Evolutionary conservation across 2,888 invertebrate species (phyloP).

Genomic region (Metacarcinus magister): DNA sequence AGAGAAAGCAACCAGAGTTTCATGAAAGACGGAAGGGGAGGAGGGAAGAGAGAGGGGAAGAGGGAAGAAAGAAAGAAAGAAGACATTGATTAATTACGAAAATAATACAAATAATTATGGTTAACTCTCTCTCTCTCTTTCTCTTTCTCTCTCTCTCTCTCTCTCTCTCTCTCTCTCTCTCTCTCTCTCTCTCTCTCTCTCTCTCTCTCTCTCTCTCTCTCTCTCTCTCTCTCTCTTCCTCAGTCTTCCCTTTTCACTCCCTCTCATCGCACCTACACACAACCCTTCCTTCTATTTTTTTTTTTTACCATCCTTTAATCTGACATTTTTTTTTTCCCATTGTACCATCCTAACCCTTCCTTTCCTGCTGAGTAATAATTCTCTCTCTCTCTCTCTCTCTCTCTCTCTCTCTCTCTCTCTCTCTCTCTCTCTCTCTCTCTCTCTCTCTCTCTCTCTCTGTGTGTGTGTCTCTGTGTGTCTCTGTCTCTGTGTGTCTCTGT

Average conservation of each 20-base stretch:
- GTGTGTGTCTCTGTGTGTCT: too few relatives aligned
- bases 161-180: slow-evolving; percentile 28
- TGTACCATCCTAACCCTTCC: background rate
- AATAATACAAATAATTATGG: background rate
- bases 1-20: background rate
- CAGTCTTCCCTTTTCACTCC: background rate
- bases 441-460: too few relatives aligned
- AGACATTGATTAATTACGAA: background rate
- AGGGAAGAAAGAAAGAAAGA: too few relatives aligned
- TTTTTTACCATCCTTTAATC: background rate
- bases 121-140: background rate
- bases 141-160: background rate
- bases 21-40: background rate
- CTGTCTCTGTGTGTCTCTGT: too few relatives aligned
- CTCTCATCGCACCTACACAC: background rate
- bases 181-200: background rate
- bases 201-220: background rate
- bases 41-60: background rate
- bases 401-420: too few relatives aligned
- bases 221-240: background rate
- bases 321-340: background rate
- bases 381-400: too few relatives aligned
- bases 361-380: background rate
- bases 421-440: too few relatives aligned
- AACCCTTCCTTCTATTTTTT: background rate